A percentile compares a stretch with the other conserved stretches of the same genome.
phyloP scores from a whole-genome alignment of 2,888 invertebrate species.

The Seira ritae region DNA sequence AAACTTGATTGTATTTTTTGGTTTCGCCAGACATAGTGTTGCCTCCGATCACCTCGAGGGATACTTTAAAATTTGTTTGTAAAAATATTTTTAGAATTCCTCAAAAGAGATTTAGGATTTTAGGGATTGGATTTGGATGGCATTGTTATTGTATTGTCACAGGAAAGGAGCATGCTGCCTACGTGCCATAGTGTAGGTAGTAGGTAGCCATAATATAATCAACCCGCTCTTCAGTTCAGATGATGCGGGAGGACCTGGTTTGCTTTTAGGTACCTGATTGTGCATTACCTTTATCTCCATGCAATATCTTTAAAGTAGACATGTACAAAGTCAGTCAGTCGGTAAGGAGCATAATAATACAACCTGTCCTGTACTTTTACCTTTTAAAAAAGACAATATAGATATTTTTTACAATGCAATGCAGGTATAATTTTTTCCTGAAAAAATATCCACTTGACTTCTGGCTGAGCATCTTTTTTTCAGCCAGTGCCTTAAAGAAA shows the following conservation, averaged over 20 bases:
- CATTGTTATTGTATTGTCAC: conserved; percentile 1
- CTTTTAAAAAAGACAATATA: not conserved
- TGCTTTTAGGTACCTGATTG: no score
- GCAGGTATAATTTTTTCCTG: conserved; percentile 27
- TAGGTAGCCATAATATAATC: no score
- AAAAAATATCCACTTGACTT: conserved; percentile 52
- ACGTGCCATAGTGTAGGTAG: not conserved
- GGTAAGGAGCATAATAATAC: conserved; percentile 2
- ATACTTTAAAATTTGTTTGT: conserved; percentile 65
- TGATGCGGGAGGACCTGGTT: no score
- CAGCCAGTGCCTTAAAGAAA: conserved; percentile 7
- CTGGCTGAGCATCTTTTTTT: conserved; percentile 26
- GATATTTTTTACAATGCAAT: conserved; percentile 1
- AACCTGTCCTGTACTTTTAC: conserved; percentile 10
- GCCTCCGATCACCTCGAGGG: conserved; percentile 67
- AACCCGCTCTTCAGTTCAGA: no score
- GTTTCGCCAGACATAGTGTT: conserved; percentile 71
- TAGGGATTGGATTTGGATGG: not conserved
- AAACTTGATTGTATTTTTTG: conserved; percentile 38
- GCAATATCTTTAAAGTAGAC: not conserved
- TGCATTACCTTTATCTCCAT: conserved; percentile 15
- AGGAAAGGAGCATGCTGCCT: not conserved
- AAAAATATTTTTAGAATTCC: conserved; percentile 31
- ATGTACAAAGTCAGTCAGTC: conserved; percentile 18
- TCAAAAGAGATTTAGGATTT: no score